Percentiles rank a stretch among this genome's conserved stretches.
These are phyloP conservation scores for Australoheros facetus DNA, from an alignment of 2,797 vertebrate genomes.

Conservation along the genomic window DNA sequence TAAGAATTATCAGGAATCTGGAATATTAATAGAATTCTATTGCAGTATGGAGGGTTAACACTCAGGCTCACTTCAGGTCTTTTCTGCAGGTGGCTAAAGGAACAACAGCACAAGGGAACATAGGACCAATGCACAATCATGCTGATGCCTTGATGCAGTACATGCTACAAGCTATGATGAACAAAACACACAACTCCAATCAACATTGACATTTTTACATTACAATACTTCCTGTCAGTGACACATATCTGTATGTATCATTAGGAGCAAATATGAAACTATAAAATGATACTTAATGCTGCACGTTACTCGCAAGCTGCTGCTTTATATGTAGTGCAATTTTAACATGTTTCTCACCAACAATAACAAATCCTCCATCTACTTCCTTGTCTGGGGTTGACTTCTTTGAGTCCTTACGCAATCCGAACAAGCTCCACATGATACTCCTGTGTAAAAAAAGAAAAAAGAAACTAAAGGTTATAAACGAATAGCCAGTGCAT, in stretches of 20 bases:
- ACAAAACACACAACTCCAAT: neutral
- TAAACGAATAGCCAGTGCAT: neutral
- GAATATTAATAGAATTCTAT: too few species aligned
- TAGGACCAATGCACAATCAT: neutral
- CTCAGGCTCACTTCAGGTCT: too few species aligned
- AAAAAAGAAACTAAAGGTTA: neutral
- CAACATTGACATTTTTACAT: neutral
- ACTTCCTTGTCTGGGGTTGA: constrained; percentile 83
- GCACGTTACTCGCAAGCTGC: fast-evolving
- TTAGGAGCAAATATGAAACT: neutral
- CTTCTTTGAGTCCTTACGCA: constrained; percentile 89
- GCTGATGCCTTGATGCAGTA: neutral
- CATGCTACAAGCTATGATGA: neutral
- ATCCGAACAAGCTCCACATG: constrained; percentile 90
- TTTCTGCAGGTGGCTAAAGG: too few species aligned
- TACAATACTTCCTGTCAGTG: neutral
- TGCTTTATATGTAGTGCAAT: neutral
- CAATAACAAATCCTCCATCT: constrained; percentile 92
- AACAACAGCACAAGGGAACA: too few species aligned
- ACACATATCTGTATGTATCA: neutral
- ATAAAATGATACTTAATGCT: neutral
- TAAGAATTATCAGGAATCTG: too few species aligned
- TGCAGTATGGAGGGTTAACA: too few species aligned
- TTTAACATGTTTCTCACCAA: constrained; percentile 82
- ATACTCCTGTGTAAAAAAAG: constrained; percentile 4